Base-by-base conservation (phyloP, 1,140 invertebrate species). In the Procambarus clarkii region DNA sequence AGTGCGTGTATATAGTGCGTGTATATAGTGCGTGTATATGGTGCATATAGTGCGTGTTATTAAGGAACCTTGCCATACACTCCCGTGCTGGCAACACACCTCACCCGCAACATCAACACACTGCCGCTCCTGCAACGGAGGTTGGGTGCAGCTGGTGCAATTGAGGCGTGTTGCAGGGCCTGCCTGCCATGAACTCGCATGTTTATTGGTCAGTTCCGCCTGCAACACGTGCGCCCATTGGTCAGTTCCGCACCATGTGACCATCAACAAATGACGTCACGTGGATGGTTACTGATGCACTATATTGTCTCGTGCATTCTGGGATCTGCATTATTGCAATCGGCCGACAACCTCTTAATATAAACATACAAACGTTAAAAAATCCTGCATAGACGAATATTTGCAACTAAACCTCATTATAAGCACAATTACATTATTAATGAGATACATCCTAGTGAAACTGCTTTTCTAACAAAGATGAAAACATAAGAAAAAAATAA, bases 221-320 rank as follows among this genome's bases (percentile, higher is more conserved):
- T 84, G 82, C 82, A 84, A 84, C 82, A 84, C 82, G 82, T 84
- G 82, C 82, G 60, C 82, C 82, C 82, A 84, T 84, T 84, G 82
- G 82, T 84, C 82, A 84, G 82, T 84, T 84, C 82, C 82, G 60
- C 44, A 60, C 60, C 60, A 84, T 71, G 82, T 84, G 82, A 84
- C 82, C 82, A 84, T 60, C 81, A 64, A 46, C 54, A 45, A 18
- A 18, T 84, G 82, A 84, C 82, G 82, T 84, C 82, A 84, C 82
- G 44, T 21, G 82, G 82, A 60, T 71, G 82, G 82, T 84, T 69
- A 69, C 60, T 71, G 82, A 84, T 84, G 82, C 82, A 84, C 60
- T 84, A 13, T 13, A 81, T 58, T 58, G 34, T 81, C 79, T 1
- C 50, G n/a, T 81, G 9, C n/a, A 81, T 45, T n/a, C 82, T 44